A percentile compares a stretch with the other conserved stretches of the same genome.
Conservation (phyloP, 2,797 vertebrate species). For the Arremon aurantiirostris region DNA sequence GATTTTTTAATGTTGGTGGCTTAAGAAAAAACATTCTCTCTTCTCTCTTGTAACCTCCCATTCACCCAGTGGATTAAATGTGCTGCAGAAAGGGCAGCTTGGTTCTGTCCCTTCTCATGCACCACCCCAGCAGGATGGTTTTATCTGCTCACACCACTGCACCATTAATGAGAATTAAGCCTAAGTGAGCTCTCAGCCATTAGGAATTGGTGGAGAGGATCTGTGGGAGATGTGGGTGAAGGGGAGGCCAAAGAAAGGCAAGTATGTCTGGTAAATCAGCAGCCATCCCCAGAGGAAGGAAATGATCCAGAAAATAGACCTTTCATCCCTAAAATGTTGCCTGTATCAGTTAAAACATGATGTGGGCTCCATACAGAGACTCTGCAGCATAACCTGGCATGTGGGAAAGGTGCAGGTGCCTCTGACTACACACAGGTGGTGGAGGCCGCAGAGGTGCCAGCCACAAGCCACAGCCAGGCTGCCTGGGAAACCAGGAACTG, state of each 20-base stretch:
- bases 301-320: background rate
- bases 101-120: background rate
- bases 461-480: background rate
- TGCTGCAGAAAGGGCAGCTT: background rate
- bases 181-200: background rate
- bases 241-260: background rate
- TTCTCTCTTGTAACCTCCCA: background rate
- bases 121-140: background rate
- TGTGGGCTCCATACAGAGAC: rapidly evolving
- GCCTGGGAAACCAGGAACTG: background rate
- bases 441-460: background rate
- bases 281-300: background rate
- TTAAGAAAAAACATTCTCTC: background rate
- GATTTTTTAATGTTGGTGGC: background rate
- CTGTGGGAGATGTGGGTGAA: background rate
- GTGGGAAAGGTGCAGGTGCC: background rate
- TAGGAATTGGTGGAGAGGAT: background rate
- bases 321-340: background rate
- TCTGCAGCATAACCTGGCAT: rapidly evolving
- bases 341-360: background rate
- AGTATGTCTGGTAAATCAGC: background rate
- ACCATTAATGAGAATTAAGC: background rate
- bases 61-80: background rate
- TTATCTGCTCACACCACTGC: background rate
- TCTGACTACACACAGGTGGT: background rate